Evolutionary conservation across 2,797 vertebrate species (phyloP), one percentile per base, ranked within the genome.

Genomic region (Lindbergichthys nudifrons): DNA sequence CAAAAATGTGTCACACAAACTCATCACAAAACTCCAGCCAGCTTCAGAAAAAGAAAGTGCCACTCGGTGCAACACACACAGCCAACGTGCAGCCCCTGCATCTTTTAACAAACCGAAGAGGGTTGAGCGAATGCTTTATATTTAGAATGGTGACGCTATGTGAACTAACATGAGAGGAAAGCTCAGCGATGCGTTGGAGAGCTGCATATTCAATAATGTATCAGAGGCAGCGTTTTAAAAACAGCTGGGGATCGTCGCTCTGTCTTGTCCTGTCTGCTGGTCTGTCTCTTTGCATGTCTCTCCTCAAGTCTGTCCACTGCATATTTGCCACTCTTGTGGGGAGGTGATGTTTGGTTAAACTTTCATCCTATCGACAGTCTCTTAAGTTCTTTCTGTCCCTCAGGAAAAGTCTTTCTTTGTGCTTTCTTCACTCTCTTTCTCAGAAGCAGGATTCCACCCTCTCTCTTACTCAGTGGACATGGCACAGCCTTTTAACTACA

Each of bases 151-250:
- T 93, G 92, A 93, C 81, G 87, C 83, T 39, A 88, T 85, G 77
- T 78, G 23, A 89, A 90, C 81, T 92, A 92, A 94, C 91, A 86
- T 77, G 87, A 91, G 88, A 90, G 88, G 87, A 93, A 92, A 84
- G 91, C 87, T 91, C 92, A 91, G 91, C 78, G 90, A 88, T 90
- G 92, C 90, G 86, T 92, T 84, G 82, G 59, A 85, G 89, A 88
- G 84, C 89, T 52, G 72, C 75, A 67, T 78, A 68, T 88, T 94
- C 91, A 93, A 94, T 94, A 92, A 94, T 94, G 86, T 85, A 94
- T 92, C 90, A 87, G 89, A 90, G 79, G 89, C 87, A 82, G 88
- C 63, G 14, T 88, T 91, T 90, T 88, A 82, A 87, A 89, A 91
- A 86, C 89, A 91, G 92, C 88, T 88, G 82, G 89, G 91, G 83